Base-by-base conservation (phyloP, 2,797 vertebrate species). In the Poeciliopsis presidionis region DNA sequence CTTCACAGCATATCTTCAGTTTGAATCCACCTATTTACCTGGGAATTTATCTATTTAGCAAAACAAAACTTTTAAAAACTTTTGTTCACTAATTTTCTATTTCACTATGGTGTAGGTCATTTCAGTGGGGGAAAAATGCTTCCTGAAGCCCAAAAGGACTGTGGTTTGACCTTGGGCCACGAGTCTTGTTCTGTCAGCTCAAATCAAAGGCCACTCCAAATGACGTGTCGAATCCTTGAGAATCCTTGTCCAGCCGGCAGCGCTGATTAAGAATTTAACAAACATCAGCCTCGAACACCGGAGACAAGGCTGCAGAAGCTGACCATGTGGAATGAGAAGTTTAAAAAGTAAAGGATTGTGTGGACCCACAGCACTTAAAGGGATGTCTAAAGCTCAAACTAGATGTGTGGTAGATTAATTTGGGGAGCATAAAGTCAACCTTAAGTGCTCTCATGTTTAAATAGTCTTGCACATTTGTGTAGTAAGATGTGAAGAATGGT, bases 181-280 rank as follows among this genome's bases (percentile, higher is more conserved):
- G 36, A 9, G 74, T 88, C 92, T 88, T 90, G 90, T 91, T 90
- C 90, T 93, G 94, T 94, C 94, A 90, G 78, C 81, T 89, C 84
- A 81, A 78, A 88, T 93, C 46, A 74, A 85, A 88, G 86, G 89
- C 87, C 76, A 74, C 59, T 77, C 77, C 75, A 74, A 83, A 88
- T 80, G 85, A 83, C 72, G 77, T 87, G 75, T 89, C 87, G 63
- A 70, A 86, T 90, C 77, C 84, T 82, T 57, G 51, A 81, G 80
- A 87, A 87, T 84, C 82, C 85, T 84, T 91, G 91, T 94, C 81
- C 85, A 18, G 90, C 90, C 81, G 12, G 86, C 81, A 90, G 90
- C 87, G 33, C 86, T 84, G 89, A 92, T 94, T 89, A 94, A 91
- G 81, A 92, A 94, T 95, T 94, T 84, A 95, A 79, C 74, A 87